Conservation (phyloP, 2,888 invertebrate species). For the Amorpha juglandis region DNA sequence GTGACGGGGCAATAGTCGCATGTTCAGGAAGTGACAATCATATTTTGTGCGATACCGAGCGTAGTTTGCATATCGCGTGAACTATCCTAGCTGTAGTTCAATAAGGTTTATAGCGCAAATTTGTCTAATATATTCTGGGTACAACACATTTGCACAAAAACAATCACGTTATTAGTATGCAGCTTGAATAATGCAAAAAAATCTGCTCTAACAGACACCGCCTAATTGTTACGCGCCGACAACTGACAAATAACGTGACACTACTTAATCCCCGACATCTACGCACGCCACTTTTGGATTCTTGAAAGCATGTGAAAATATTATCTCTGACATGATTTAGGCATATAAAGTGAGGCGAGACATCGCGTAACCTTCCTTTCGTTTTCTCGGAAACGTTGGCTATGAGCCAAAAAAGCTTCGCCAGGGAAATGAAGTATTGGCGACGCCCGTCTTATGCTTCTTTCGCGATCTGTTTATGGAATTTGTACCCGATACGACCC, state of each 20-base stretch:
- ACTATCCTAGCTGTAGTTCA: neutral
- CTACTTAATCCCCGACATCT: constrained; percentile 31
- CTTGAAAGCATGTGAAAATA: constrained; percentile 61
- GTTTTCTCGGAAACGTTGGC: constrained; percentile 81
- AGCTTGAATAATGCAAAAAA: constrained; percentile 44
- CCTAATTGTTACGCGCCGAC: constrained; percentile 47
- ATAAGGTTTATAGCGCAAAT: constrained; percentile 3
- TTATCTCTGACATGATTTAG: constrained; percentile 77
- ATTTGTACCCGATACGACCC: constrained; percentile 60
- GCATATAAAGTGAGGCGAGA: constrained; percentile 80
- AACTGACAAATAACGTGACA: constrained; percentile 40
- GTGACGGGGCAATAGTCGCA: constrained; percentile 65
- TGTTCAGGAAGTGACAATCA: constrained; percentile 75
- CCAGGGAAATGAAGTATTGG: constrained; percentile 76
- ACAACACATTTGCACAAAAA: constrained; percentile 16
- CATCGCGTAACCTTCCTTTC: constrained; percentile 81
- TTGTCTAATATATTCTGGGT: constrained; percentile 14
- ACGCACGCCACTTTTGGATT: constrained; percentile 43
- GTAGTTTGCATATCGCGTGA: constrained; percentile 14
- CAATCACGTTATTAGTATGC: constrained; percentile 16
- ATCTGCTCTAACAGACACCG: constrained; percentile 52
- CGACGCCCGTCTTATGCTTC: constrained; percentile 70
- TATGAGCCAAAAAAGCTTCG: constrained; percentile 66
- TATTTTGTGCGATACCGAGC: constrained; percentile 32
- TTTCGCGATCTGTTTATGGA: constrained; percentile 77